Evolutionary conservation across 2,797 vertebrate genomes (phyloP).

Genomic region (Echeneis naucrates): DNA sequence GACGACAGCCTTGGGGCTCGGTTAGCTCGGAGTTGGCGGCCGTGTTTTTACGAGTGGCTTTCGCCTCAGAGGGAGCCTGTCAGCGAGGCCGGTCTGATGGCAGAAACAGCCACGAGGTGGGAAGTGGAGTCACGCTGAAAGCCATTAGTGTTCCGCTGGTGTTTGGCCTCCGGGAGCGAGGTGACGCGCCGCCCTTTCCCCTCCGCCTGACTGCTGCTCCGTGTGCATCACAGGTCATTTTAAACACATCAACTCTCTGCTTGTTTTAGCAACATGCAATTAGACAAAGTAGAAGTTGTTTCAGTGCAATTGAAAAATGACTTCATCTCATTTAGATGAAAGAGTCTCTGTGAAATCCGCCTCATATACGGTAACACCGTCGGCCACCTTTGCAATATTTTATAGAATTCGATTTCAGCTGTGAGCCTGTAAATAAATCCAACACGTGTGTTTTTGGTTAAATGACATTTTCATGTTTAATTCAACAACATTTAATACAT

Average conservation of each 20-base stretch:
- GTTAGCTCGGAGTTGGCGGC: background rate
- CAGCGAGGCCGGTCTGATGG: slow-evolving; percentile 17
- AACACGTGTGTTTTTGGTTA: too few species aligned
- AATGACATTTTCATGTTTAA: too few species aligned
- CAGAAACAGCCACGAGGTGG: slow-evolving; percentile 52
- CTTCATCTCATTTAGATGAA: too few species aligned
- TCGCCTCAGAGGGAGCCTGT: slow-evolving; percentile 47
- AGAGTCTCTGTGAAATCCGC: too few species aligned
- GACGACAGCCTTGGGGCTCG: slow-evolving; percentile 48
- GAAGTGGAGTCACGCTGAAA: slow-evolving; percentile 59
- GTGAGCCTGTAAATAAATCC: too few species aligned
- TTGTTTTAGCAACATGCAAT: slow-evolving; percentile 12
- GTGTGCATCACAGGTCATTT: slow-evolving; percentile 11
- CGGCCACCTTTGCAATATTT: too few species aligned
- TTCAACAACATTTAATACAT: too few species aligned
- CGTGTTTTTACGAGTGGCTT: slow-evolving; percentile 63
- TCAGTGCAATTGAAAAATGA: background rate
- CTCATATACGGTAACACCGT: too few species aligned
- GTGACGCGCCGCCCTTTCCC: slow-evolving; percentile 43
- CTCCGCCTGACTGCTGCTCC: background rate
- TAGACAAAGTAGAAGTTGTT: slow-evolving; percentile 19
- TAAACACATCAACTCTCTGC: slow-evolving; percentile 30
- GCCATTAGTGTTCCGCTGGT: slow-evolving; percentile 69
- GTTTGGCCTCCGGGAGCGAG: slow-evolving; percentile 31
- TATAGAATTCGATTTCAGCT: too few species aligned